Conservation (phyloP, 1,140 invertebrate species). For the Leptopilina clavipes region DNA sequence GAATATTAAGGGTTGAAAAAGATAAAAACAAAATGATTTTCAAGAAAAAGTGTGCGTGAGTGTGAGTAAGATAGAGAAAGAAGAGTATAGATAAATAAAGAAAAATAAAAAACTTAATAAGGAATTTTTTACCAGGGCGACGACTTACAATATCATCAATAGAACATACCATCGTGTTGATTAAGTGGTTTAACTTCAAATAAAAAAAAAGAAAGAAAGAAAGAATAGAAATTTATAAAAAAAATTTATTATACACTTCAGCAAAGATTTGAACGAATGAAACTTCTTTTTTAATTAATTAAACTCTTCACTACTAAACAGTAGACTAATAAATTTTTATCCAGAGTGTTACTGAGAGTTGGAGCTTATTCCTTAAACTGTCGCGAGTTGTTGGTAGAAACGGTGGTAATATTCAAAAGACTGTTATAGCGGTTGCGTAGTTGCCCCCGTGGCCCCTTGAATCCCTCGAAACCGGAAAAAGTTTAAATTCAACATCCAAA, state of each 20-base stretch:
- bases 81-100: conserved; percentile 50
- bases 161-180: conserved; percentile 71
- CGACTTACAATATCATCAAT: conserved; percentile 74
- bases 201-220: conserved; percentile 34
- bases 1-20: neutral
- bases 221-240: no score
- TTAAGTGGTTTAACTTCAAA: conserved; percentile 40
- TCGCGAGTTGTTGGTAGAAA: conserved; percentile 45
- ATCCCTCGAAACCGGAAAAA: conserved; percentile 41
- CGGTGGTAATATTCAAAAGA: conserved; percentile 69
- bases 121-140: conserved; percentile 70
- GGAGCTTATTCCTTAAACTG: conserved; percentile 56
- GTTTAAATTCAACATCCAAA: conserved; percentile 44
- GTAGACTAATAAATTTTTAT: neutral
- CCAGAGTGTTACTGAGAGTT: conserved; percentile 31
- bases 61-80: conserved; percentile 47
- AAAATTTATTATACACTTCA: neutral
- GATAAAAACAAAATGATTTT: conserved; percentile 37
- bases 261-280: conserved; percentile 16
- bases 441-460: conserved; percentile 48
- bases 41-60: conserved; percentile 31
- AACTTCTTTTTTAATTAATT: neutral
- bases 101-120: conserved; percentile 62
- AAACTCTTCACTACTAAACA: neutral
- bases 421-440: conserved; percentile 72